Evolutionary conservation across 2,888 invertebrate genomes (phyloP).

Genomic region (Melieria omissa): DNA sequence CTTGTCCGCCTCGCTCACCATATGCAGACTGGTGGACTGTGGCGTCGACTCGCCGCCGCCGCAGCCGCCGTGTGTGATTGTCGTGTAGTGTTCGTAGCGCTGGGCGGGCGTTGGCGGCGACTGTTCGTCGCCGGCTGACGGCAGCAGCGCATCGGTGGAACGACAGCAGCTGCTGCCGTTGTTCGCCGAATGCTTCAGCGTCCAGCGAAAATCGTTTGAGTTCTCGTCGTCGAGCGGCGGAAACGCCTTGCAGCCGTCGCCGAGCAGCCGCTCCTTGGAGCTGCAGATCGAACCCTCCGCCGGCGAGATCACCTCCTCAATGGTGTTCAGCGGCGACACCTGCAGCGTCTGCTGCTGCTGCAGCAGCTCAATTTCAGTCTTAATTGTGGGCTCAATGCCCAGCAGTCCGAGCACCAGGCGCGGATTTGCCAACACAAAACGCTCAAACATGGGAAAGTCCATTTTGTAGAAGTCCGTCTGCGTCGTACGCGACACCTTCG

Average conservation of each 20-base stretch:
- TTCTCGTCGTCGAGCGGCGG: conserved; percentile 57
- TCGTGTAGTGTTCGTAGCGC: conserved; percentile 19
- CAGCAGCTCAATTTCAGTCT: conserved; percentile 61
- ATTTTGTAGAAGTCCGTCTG: conserved; percentile 65
- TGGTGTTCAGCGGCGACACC: conserved; percentile 61
- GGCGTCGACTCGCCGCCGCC: conserved; percentile 19
- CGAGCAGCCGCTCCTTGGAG: conserved; percentile 48
- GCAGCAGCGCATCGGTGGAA: conserved; percentile 61
- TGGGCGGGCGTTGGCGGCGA: conserved; percentile 16
- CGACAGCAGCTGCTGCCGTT: conserved; percentile 58
- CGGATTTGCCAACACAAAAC: conserved; percentile 76
- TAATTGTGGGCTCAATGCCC: conserved; percentile 75
- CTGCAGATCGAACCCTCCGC: conserved; percentile 45
- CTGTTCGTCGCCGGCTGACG: conserved; percentile 23
- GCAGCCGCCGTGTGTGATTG: conserved; percentile 31
- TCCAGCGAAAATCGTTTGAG: conserved; percentile 53
- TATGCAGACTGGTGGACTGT: conserved; percentile 14
- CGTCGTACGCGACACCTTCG: conserved; percentile 51
- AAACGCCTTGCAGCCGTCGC: conserved; percentile 41
- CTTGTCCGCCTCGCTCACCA: conserved; percentile 38
- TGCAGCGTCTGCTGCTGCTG: conserved; percentile 64
- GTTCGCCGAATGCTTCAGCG: conserved; percentile 56
- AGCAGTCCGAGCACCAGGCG: conserved; percentile 78
- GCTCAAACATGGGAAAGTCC: conserved; percentile 64
- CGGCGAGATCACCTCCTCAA: conserved; percentile 63